Percentiles rank a stretch among this genome's conserved stretches.
These are phyloP conservation scores for Thyatira batis DNA, from an alignment of 2,888 invertebrate genomes.

Conservation along the genomic window DNA sequence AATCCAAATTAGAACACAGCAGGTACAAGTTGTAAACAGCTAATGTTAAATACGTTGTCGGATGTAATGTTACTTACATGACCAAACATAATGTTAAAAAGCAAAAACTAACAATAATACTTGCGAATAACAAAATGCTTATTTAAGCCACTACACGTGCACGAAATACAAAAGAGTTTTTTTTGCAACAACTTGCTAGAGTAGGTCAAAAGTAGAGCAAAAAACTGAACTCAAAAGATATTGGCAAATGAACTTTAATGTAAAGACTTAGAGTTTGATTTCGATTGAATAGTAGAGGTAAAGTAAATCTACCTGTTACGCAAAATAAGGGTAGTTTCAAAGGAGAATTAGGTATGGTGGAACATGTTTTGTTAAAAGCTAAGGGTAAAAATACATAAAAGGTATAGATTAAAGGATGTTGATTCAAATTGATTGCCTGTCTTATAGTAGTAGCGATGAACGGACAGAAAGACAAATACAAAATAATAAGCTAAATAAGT, in stretches of 20 bases:
- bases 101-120: constrained; percentile 21
- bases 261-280: not conserved
- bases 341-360: constrained; percentile 12
- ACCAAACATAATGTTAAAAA: not conserved
- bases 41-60: not conserved
- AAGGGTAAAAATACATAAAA: too few relatives aligned
- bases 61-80: not conserved
- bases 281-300: constrained; percentile 7
- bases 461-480: too few relatives aligned
- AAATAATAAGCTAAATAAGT: too few relatives aligned
- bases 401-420: too few relatives aligned
- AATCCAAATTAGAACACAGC: too few relatives aligned
- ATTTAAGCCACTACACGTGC: constrained; percentile 44
- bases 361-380: constrained; percentile 36
- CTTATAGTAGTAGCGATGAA: too few relatives aligned
- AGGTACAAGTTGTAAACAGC: not conserved
- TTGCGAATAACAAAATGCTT: constrained; percentile 30
- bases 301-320: constrained; percentile 51
- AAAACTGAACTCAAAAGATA: constrained; percentile 8
- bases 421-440: constrained; percentile 28
- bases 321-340: constrained; percentile 38
- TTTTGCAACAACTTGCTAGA: constrained; percentile 34
- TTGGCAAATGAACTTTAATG: constrained; percentile 10
- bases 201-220: constrained; percentile 40
- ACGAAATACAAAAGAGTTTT: constrained; percentile 39